A percentile compares a stretch with the other conserved stretches of the same genome.
Evolutionary conservation across 1,140 invertebrate species (phyloP).

Genomic region (Schlechtendalia chinensis): DNA sequence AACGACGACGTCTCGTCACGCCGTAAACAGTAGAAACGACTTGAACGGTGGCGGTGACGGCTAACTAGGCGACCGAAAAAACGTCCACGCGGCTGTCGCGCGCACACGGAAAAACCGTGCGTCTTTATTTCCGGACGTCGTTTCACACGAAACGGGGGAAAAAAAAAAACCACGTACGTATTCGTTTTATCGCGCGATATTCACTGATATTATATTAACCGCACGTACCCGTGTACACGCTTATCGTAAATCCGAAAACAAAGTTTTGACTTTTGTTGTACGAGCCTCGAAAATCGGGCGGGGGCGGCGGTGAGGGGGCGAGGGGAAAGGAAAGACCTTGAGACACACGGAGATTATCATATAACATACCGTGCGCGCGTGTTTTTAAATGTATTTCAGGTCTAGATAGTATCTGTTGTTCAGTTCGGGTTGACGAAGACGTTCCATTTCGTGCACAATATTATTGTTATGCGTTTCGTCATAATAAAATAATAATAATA

Average conservation of each 20-base stretch:
- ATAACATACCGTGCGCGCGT: not conserved
- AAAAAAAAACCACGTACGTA: not conserved
- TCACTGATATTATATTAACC: not conserved
- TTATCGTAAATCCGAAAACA: conserved; percentile 26
- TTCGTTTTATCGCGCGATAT: not conserved
- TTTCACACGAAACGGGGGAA: too few relatives aligned
- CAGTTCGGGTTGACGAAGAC: conserved; percentile 48
- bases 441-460: conserved; percentile 50
- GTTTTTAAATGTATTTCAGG: conserved; percentile 1
- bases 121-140: conserved; percentile 1
- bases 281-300: too few relatives aligned
- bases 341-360: not conserved
- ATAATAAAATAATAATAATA: conserved; percentile 45
- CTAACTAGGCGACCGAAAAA: too few relatives aligned
- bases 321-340: too few relatives aligned
- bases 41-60: not conserved
- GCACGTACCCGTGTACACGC: conserved; percentile 10
- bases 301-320: too few relatives aligned
- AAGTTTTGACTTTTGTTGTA: conserved; percentile 10
- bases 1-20: not conserved
- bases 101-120: too few relatives aligned
- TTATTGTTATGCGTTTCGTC: conserved; percentile 33
- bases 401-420: conserved; percentile 44
- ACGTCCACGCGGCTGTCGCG: too few relatives aligned
- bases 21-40: not conserved